Percentiles rank a stretch among this genome's conserved stretches.
These are phyloP conservation scores for Poliocrania exsul DNA, from an alignment of 2,797 vertebrate genomes.

Conservation along the genomic window DNA sequence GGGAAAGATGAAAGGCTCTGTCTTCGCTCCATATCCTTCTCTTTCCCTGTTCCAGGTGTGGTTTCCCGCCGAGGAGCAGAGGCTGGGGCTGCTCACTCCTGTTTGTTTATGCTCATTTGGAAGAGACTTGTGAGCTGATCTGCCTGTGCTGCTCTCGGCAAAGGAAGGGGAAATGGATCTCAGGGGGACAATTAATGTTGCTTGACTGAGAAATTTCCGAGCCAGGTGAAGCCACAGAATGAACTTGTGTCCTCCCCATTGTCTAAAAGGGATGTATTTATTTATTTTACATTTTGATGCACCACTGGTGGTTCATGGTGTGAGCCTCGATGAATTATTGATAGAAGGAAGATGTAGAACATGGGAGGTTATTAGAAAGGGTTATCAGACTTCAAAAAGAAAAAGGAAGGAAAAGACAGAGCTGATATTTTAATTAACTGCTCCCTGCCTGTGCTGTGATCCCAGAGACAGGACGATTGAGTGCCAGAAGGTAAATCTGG, in stretches of 20 bases:
- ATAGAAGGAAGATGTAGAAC: conserved; percentile 2
- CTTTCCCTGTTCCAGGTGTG: not conserved
- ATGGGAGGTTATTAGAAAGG: conserved; percentile 19
- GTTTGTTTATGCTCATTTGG: conserved; percentile 38
- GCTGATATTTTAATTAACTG: conserved; percentile 63
- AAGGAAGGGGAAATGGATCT: conserved; percentile 5
- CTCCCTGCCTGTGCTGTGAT: conserved; percentile 31
- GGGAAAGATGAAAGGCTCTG: conserved; percentile 6
- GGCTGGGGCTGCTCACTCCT: not conserved
- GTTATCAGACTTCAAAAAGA: conserved; percentile 11
- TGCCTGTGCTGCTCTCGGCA: conserved; percentile 11
- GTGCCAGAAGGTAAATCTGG: conserved; percentile 50
- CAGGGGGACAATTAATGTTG: conserved; percentile 38
- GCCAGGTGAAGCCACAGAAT: not conserved
- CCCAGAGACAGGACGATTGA: not conserved
- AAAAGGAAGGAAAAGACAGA: not conserved
- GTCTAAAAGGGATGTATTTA: conserved; percentile 24
- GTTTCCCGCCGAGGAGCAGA: not conserved
- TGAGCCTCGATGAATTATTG: conserved; percentile 19
- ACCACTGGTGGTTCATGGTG: not conserved
- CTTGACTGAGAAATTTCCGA: conserved; percentile 10
- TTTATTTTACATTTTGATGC: conserved; percentile 48
- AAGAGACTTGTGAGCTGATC: not conserved
- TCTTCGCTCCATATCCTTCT: not conserved
- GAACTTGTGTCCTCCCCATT: not conserved